phyloP scores from a whole-genome alignment of 2,113 vertebrate genomes.

The Phocoena sinus region DNA sequence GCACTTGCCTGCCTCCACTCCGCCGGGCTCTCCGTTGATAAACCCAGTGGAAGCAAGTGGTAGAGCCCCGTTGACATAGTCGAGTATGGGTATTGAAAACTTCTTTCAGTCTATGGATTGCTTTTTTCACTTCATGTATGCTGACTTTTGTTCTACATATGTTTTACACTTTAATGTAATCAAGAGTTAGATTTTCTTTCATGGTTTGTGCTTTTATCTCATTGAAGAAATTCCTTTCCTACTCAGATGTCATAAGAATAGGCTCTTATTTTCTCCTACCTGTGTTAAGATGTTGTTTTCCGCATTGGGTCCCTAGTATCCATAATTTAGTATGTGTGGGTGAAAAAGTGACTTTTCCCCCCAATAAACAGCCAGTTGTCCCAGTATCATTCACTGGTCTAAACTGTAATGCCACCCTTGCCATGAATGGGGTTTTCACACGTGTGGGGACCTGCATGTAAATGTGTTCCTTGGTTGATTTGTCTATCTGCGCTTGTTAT shows the following conservation, averaged over 20 bases:
- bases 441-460: neutral
- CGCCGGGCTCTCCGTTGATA: neutral
- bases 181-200: neutral
- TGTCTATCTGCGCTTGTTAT: neutral
- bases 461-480: neutral
- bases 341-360: neutral
- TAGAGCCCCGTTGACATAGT: fast-evolving
- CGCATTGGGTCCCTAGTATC: neutral
- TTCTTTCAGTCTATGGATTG: neutral
- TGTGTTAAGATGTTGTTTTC: neutral
- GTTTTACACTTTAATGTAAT: neutral
- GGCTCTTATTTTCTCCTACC: neutral
- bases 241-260: neutral
- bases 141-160: neutral
- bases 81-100: no score
- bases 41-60: neutral
- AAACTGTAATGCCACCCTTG: neutral
- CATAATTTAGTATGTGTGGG: neutral
- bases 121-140: neutral
- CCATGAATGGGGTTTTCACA: neutral
- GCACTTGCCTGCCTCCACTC: neutral
- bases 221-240: neutral
- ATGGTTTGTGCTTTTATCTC: neutral
- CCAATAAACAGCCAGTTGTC: neutral
- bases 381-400: neutral